These are phyloP conservation scores for Perithous albicinctus DNA, from an alignment of 2,888 invertebrate species.

Conservation along the genomic window DNA sequence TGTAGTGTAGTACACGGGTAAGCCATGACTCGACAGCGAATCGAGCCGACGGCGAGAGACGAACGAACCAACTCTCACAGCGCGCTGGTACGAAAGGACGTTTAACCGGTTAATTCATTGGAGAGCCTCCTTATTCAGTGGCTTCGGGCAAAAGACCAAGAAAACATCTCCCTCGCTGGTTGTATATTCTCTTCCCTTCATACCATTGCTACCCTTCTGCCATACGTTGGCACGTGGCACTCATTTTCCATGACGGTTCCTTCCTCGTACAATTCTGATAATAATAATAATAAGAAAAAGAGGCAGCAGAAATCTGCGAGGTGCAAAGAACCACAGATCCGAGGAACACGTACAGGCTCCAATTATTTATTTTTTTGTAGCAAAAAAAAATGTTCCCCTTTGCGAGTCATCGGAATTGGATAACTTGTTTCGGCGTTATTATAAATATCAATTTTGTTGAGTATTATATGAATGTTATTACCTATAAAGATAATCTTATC, in stretches of 20 bases:
- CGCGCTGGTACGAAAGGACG: slow-evolving; percentile 29
- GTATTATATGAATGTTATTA: too few relatives aligned
- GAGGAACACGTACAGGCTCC: slow-evolving; percentile 54
- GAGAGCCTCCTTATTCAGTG: slow-evolving; percentile 53
- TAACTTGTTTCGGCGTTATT: too few relatives aligned
- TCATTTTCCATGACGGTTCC: slow-evolving; percentile 33
- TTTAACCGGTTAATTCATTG: slow-evolving; percentile 72
- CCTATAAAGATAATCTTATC: slow-evolving; percentile 14
- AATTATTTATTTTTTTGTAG: too few relatives aligned
- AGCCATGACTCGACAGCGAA: slow-evolving; percentile 27
- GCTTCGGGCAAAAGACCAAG: not conserved
- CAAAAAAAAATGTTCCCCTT: slow-evolving; percentile 3
- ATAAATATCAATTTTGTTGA: too few relatives aligned
- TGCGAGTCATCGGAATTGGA: not conserved
- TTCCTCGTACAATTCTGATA: slow-evolving; percentile 60
- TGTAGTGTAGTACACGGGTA: slow-evolving; percentile 25
- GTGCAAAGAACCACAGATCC: slow-evolving; percentile 8
- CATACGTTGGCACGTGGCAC: slow-evolving; percentile 9
- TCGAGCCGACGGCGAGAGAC: slow-evolving; percentile 43
- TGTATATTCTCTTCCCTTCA: slow-evolving; percentile 6
- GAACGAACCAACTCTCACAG: slow-evolving; percentile 2
- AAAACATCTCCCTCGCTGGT: not conserved
- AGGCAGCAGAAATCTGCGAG: slow-evolving; percentile 55
- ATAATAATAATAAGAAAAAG: slow-evolving; percentile 54
- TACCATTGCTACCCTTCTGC: slow-evolving; percentile 11